Conservation (phyloP, 1,140 invertebrate genomes). For the Charaxes varanes region DNA sequence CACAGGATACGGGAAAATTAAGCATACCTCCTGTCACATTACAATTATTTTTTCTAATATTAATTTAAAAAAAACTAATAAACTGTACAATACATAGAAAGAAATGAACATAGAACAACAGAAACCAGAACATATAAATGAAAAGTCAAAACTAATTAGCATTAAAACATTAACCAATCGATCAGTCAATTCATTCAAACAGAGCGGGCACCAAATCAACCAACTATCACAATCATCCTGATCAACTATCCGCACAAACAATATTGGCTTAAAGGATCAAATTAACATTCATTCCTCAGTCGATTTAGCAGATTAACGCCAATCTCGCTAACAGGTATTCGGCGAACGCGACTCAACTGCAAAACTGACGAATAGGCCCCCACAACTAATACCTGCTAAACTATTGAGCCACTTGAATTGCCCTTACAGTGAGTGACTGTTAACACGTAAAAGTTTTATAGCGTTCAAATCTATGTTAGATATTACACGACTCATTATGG, state of each 20-base stretch:
- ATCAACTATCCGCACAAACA: slow-evolving; percentile 38
- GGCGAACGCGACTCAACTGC: slow-evolving; percentile 36
- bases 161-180: not conserved
- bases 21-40: too few relatives aligned
- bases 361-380: slow-evolving; percentile 33
- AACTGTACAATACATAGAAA: too few relatives aligned
- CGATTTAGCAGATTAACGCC: slow-evolving; percentile 54
- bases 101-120: too few relatives aligned
- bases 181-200: not conserved
- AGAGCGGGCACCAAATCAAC: slow-evolving; percentile 5
- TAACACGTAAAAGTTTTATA: too few relatives aligned
- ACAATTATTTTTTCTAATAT: too few relatives aligned
- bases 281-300: slow-evolving; percentile 56
- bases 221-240: slow-evolving; percentile 16
- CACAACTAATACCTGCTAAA: slow-evolving; percentile 51
- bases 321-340: slow-evolving; percentile 45
- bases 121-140: too few relatives aligned
- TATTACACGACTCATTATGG: too few relatives aligned
- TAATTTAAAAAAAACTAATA: too few relatives aligned
- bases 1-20: too few relatives aligned
- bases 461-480: too few relatives aligned
- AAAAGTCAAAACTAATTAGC: not conserved
- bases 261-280: slow-evolving; percentile 46
- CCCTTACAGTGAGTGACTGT: too few relatives aligned
- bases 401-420: slow-evolving; percentile 55